These are phyloP conservation scores for Vireo altiloquus DNA, from an alignment of 2,113 vertebrate genomes.

Conservation along the genomic window DNA sequence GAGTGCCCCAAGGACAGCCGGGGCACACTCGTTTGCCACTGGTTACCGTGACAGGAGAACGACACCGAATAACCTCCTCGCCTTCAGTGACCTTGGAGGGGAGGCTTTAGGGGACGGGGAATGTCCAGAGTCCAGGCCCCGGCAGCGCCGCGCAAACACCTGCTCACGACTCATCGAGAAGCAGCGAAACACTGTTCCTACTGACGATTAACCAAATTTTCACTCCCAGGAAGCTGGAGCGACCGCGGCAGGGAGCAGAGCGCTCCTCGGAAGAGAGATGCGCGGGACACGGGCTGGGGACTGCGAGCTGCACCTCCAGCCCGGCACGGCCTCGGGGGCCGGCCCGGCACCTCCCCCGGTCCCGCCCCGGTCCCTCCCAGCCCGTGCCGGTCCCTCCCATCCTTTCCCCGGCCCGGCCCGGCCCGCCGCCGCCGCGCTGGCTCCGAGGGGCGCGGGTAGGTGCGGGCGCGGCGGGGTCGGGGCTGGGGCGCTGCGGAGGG, in stretches of 20 bases:
- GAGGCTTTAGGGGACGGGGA: not conserved
- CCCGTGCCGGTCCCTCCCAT: not conserved
- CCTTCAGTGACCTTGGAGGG: rapidly evolving
- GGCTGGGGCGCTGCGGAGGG: not conserved
- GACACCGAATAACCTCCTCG: no score
- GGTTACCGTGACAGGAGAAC: rapidly evolving
- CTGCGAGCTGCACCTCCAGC: not conserved
- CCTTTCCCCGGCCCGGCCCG: no score
- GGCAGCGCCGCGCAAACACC: rapidly evolving
- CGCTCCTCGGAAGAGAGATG: not conserved
- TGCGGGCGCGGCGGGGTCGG: not conserved
- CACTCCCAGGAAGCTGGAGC: not conserved
- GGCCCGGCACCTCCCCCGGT: not conserved
- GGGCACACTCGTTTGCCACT: not conserved
- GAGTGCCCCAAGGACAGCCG: not conserved
- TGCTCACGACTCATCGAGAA: no score
- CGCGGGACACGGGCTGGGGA: rapidly evolving
- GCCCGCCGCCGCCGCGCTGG: not conserved
- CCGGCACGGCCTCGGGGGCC: not conserved
- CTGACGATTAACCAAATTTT: not conserved
- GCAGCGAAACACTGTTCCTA: no score
- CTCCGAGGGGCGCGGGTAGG: not conserved
- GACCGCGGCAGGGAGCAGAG: not conserved
- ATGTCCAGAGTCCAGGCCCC: rapidly evolving
- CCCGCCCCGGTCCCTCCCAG: not conserved